Evolutionary conservation across 1,140 invertebrate species (phyloP), one percentile per base, ranked within the genome.

Genomic region (Ceratoteleas bidentatus): DNA sequence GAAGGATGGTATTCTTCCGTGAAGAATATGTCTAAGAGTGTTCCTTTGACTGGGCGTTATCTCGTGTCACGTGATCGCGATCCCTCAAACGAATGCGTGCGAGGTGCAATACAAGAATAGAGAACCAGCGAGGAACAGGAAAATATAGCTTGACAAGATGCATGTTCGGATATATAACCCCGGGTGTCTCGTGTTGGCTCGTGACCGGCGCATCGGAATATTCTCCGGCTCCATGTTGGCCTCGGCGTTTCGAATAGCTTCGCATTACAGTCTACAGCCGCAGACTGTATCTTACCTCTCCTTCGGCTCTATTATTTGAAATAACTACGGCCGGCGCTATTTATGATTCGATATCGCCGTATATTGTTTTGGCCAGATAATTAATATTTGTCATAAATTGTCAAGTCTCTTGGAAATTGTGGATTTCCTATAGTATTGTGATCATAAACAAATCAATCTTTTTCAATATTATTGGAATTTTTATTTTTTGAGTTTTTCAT

Each of bases 131-230:
- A 40, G 36, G 50, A 36, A 16, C 45, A 45, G n/a, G 40, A 57
- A 65, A 70, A 70, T 64, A 64, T 58, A 64, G 50, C 58, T 62
- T 45, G 49, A 70, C 75, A 70, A 78, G 65, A 70, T 75, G 53
- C 62, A 75, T 65, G 66, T 65, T 32, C 43, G 64, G 64, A 66
- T 69, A 52, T 70, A 61, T 56, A 43, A 58, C 65, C 60, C 45
- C 60, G 36, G 54, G 65, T 70, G 60, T 65, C 52, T 78, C n/a
- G 40, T 53, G 45, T n/a, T 32, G 52, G 62, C 50, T 76, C 79
- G 73, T 82, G 79, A 77, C 79, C 73, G n/a, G 52, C 61, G 56
- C 79, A 77, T 82, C 73, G 65, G 68, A 81, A 72, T 75, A 81
- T 76, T n/a, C n/a, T 64, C 72, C 52, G 14, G 45, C 60, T 57